Conservation (phyloP, 2,113 vertebrate genomes). For the Rhabdomys dilectus region DNA sequence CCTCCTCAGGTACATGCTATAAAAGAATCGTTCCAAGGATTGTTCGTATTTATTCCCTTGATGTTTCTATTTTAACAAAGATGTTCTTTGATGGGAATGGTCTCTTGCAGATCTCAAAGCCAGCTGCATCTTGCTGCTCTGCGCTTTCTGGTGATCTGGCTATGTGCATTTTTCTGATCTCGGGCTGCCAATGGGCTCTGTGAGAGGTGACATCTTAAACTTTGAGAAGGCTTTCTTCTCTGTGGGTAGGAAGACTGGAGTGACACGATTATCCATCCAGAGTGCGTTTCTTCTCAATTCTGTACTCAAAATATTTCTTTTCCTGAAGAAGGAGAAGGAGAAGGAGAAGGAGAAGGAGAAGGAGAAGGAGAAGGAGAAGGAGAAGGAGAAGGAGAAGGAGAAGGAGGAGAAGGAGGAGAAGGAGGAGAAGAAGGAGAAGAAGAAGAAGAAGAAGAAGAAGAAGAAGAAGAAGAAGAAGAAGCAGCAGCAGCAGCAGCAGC, state of each 20-base stretch:
- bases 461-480: neutral
- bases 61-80: slow-evolving; percentile 23
- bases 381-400: neutral
- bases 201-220: slow-evolving; percentile 16
- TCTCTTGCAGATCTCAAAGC: neutral
- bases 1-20: neutral
- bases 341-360: neutral
- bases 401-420: no score
- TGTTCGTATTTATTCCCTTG: neutral
- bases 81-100: neutral
- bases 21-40: neutral
- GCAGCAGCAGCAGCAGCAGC: no score
- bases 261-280: slow-evolving; percentile 12
- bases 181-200: neutral
- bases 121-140: neutral
- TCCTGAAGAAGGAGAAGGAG: neutral
- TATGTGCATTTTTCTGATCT: neutral
- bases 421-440: no score
- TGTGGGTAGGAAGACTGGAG: slow-evolving; percentile 17
- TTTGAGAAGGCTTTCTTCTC: slow-evolving; percentile 48
- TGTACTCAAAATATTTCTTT: slow-evolving; percentile 37
- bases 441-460: neutral
- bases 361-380: no score
- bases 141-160: neutral
- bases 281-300: slow-evolving; percentile 28